A percentile compares a stretch with the other conserved stretches of the same genome.
phyloP scores from a whole-genome alignment of 2,797 vertebrate species.

The Phrynocephalus forsythii region DNA sequence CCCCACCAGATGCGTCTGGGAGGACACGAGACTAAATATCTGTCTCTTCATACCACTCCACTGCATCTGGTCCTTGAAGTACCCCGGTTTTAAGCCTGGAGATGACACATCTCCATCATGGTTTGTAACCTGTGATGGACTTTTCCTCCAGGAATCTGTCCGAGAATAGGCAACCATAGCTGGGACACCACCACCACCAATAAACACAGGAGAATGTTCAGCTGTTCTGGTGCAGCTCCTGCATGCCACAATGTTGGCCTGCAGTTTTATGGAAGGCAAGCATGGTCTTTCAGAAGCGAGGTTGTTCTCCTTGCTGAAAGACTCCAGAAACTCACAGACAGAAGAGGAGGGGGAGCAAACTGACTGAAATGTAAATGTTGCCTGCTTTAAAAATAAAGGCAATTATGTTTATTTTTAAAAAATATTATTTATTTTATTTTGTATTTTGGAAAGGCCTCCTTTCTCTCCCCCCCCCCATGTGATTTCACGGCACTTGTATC shows the following conservation, averaged over 20 bases:
- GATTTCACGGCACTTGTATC: slow-evolving; percentile 52
- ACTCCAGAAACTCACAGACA: slow-evolving; percentile 26
- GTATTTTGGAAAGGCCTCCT: slow-evolving; percentile 55
- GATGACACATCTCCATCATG: too few species aligned
- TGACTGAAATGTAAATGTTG: slow-evolving; percentile 39
- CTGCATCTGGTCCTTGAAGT: too few species aligned
- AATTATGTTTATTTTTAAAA: slow-evolving; percentile 37
- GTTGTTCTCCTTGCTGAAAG: slow-evolving; percentile 6
- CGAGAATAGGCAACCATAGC: slow-evolving; percentile 51
- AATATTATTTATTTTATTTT: too few species aligned
- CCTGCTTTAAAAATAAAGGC: slow-evolving; percentile 64
- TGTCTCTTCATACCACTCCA: too few species aligned
- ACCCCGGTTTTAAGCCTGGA: too few species aligned
- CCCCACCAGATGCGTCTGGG: too few species aligned
- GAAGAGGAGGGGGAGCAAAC: slow-evolving; percentile 46
- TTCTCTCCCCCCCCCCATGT: slow-evolving; percentile 31
- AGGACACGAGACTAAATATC: too few species aligned
- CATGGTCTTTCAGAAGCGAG: slow-evolving; percentile 34
- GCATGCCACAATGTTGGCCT: slow-evolving; percentile 20
- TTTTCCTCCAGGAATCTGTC: background rate
- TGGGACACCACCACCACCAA: background rate
- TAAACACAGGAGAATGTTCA: slow-evolving; percentile 53
- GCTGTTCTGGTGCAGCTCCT: slow-evolving; percentile 60
- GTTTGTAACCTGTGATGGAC: too few species aligned
- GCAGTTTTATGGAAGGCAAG: too few species aligned